Base-by-base conservation (phyloP, 2,888 invertebrate species). In the Tridacna crocea region DNA sequence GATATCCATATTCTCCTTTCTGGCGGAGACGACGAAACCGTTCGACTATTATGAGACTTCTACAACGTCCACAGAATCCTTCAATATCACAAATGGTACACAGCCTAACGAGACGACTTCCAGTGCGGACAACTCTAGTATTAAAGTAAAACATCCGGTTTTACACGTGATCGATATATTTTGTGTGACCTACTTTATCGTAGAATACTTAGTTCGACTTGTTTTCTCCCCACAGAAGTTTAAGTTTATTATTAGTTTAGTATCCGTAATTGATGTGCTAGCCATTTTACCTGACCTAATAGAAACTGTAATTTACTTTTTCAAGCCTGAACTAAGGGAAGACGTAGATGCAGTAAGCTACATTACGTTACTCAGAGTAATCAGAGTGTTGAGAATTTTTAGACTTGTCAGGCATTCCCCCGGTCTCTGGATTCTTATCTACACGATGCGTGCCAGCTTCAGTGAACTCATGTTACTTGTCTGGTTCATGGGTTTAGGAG, bases 351-450 rank as follows among this genome's bases (percentile, higher is more conserved):
- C 84, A 17, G 77, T 91, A 6, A 80, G 89, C 36, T 88, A 90
- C 66, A 88, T 93, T 24, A 87, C 89, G 0, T 75, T 92, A 13
- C 83, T 93, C 13, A 81, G 91, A 12, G 88, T 93, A 11, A 87
- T 90, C 65, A 82, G 93, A 10, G 90, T 91, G 0, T 83, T 93
- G 17, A 80, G 92, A n/a, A 90, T 93, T 48, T 91, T 93, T 80
- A 84, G 92, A 0, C 87, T 93, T 15, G 88, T 92, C 19, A 88
- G 92, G 0, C 90, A 92, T 72, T 89, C 92, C 11, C 88, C 92
- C 0, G 93, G 93, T 0, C 85, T 93, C 4, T 92, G 92, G 90
- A 90, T 93, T 24, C 87, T 94, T 27, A 83, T 92, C 15, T 92
- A 92, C 83, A 93, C 94, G 0, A 77, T 94, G 11, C 90, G 91